phyloP scores from a whole-genome alignment of 2,797 vertebrate species.

The Dromococcyx pavoninus region DNA sequence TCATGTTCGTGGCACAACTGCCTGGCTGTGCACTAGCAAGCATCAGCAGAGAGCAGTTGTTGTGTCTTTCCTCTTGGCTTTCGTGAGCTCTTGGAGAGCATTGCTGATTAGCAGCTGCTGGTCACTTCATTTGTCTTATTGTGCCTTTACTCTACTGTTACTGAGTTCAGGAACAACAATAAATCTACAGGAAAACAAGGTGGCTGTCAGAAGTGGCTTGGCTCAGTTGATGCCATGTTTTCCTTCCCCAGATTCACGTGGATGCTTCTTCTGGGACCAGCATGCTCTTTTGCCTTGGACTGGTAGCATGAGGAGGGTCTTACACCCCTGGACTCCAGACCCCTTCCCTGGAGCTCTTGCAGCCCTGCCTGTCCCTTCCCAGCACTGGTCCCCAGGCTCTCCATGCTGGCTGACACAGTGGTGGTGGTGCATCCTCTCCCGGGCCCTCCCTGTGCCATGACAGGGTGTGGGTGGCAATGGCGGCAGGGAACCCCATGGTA shows the following conservation, averaged over 20 bases:
- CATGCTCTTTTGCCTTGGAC: neutral
- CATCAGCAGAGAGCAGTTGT: neutral
- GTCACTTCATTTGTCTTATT: neutral
- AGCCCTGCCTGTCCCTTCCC: neutral
- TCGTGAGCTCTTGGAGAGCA: neutral
- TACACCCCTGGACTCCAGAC: neutral
- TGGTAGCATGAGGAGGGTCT: fast-evolving
- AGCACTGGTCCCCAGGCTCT: neutral
- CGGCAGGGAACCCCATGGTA: fast-evolving
- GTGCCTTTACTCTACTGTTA: neutral
- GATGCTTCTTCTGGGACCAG: neutral
- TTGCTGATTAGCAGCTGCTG: neutral
- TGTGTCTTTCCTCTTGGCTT: neutral
- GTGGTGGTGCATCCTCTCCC: neutral
- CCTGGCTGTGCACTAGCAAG: neutral
- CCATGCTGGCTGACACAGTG: fast-evolving
- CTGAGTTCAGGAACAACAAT: neutral
- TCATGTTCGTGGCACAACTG: neutral
- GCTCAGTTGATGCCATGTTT: neutral
- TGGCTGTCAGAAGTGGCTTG: neutral
- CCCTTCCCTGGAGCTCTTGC: neutral
- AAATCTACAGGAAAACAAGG: constrained; percentile 1
- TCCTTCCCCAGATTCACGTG: neutral
- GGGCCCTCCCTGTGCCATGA: neutral
- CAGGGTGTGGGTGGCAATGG: neutral